Percentiles rank a stretch among this genome's conserved stretches.
Conservation (phyloP, 1,140 invertebrate species). For the Chionoecetes opilio region DNA sequence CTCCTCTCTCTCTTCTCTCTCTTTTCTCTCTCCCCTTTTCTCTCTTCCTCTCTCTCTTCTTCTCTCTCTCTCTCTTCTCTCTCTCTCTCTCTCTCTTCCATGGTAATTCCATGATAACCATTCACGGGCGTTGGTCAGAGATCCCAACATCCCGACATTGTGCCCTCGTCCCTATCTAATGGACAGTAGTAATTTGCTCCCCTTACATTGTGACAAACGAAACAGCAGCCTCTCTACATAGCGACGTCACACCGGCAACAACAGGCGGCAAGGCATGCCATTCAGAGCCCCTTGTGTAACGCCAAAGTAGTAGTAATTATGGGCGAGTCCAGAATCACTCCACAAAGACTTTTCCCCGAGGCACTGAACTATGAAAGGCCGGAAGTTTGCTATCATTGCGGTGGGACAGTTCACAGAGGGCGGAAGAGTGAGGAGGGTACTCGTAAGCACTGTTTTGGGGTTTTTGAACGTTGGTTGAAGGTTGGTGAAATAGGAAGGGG, state of each 20-base stretch:
- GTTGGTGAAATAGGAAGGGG: background rate
- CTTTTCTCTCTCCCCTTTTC: no score
- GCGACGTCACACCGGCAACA: background rate
- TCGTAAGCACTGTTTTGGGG: background rate
- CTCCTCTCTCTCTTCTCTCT: no score
- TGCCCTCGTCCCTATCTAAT: background rate
- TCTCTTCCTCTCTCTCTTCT: no score
- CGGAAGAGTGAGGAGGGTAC: background rate
- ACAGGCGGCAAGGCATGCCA: background rate
- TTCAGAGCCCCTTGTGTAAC: background rate
- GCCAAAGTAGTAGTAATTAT: background rate
- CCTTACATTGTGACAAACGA: background rate
- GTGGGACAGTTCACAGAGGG: background rate
- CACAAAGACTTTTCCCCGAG: background rate
- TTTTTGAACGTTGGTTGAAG: background rate
- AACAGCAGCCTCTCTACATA: background rate
- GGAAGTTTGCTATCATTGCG: background rate
- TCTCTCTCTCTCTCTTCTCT: no score
- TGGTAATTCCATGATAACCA: background rate
- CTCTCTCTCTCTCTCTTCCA: no score
- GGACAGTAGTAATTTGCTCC: background rate
- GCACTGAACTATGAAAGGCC: background rate
- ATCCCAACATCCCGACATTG: conserved; percentile 25
- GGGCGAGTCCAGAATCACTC: background rate
- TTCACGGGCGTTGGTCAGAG: background rate